These are phyloP conservation scores for Phaonia tiefii DNA, from an alignment of 2,888 invertebrate genomes.

Conservation along the genomic window DNA sequence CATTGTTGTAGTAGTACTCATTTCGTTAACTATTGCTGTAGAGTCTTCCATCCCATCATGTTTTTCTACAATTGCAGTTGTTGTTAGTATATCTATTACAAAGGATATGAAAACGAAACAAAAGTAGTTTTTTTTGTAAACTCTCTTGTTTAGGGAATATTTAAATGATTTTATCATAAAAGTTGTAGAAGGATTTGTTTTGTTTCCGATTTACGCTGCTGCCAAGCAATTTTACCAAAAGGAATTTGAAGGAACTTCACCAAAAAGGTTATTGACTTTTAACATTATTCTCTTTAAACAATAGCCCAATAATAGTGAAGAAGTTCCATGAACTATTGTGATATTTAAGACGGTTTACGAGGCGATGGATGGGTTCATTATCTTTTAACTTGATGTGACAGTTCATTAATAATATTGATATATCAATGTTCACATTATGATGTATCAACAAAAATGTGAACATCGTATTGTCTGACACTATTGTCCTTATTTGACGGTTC, in stretches of 20 bases:
- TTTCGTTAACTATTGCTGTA: constrained; percentile 5
- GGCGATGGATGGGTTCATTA: no score
- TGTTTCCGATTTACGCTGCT: constrained; percentile 1
- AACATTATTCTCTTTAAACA: constrained; percentile 15
- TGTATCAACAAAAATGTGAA: no score
- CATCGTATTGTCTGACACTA: no score
- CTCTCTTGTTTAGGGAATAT: constrained; percentile 31
- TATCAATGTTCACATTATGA: no score
- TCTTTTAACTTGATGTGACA: no score
- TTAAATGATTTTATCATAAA: constrained; percentile 45
- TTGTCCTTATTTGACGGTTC: no score
- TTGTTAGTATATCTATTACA: neutral
- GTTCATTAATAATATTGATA: no score
- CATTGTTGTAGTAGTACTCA: constrained; percentile 20
- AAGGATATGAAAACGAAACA: no score
- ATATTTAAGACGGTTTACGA: no score
- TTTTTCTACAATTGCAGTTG: no score
- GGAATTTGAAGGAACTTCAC: neutral
- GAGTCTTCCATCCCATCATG: neutral
- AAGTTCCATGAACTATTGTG: no score
- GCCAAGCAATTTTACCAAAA: neutral
- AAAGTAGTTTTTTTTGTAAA: neutral
- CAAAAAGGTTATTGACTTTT: constrained; percentile 24
- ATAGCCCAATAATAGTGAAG: no score
- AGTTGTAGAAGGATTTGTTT: constrained; percentile 40